Base-by-base conservation (phyloP, 2,113 vertebrate genomes). In the Hydrochoerus hydrochaeris region DNA sequence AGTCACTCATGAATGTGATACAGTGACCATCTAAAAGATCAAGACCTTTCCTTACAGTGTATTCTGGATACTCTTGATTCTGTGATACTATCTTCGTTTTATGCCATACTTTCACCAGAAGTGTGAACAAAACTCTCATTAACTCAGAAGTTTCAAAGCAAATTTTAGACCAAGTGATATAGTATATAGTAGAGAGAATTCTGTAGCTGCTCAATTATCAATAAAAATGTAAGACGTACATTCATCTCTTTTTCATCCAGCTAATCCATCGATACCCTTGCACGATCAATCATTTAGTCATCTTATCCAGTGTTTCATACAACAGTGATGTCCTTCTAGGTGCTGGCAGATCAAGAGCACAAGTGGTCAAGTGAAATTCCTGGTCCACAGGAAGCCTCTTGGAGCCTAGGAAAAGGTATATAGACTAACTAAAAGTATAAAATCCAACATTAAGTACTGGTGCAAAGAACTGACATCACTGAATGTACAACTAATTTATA, bases 21-120 rank as follows among this genome's bases (percentile, higher is more conserved):
- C 2, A 20, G 6, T 6, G 4, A 58, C 38, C 49, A 58, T 26
- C 1, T 2, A 4, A 58, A n/a, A 87, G n/a, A 22, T 8, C 3
- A 1, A 22, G 44, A 5, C 1, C 14, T 22, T 35, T 32, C 26
- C 46, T 3, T n/a, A 58, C 2, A 0, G 46, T 44, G 2, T 41
- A 4, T 17, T 67, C 35, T 28, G 67, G 3, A 1, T 65, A 26
- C 19, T 30, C 49, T 17, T 13, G 35, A 5, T 67, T 78, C 19
- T 57, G 7, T 67, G n/a, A 67, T n/a, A 58, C 35, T 20, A 8
- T 46, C 6, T 14, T 20, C 30, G 52, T 14, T 44, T 49, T 46
- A 57, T 81, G 13, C 17, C 73, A n/a, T 10, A 30, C 3, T 58
- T 63, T 22, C 32, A 41, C 24, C 26, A 75, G 16, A 54, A 5